These are phyloP conservation scores for Liopterus haemorrhoidalis DNA, from an alignment of 2,888 invertebrate species.

Conservation along the genomic window DNA sequence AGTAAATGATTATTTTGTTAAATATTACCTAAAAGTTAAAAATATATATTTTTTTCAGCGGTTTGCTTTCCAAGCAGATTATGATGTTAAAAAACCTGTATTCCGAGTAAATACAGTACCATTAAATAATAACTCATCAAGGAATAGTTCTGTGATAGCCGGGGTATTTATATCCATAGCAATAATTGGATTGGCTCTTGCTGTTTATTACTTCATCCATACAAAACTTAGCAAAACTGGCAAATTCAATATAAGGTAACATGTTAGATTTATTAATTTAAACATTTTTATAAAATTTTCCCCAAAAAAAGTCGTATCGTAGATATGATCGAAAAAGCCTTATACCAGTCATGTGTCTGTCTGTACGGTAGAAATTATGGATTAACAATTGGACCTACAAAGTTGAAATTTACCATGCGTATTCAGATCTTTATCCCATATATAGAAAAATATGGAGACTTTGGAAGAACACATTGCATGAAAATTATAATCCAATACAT, in stretches of 20 bases:
- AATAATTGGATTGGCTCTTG: constrained; percentile 25
- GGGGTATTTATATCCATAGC: constrained; percentile 31
- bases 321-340: too few species aligned
- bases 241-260: constrained; percentile 33
- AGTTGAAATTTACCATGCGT: too few species aligned
- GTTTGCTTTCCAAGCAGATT: constrained; percentile 1
- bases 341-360: too few species aligned
- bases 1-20: background rate
- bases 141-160: constrained; percentile 28
- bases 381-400: too few species aligned
- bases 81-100: constrained; percentile 15
- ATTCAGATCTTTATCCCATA: too few species aligned
- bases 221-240: constrained; percentile 30
- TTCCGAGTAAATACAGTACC: constrained; percentile 16
- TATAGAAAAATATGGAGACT: too few species aligned
- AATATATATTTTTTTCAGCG: constrained; percentile 2
- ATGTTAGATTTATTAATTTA: constrained; percentile 2
- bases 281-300: constrained; percentile 1
- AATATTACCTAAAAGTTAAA: constrained; percentile 2
- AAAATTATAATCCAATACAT: too few species aligned
- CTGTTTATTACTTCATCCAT: constrained; percentile 25
- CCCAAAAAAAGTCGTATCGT: background rate
- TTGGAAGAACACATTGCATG: too few species aligned
- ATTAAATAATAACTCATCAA: constrained; percentile 13
- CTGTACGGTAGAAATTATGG: too few species aligned